A percentile compares a stretch with the other conserved stretches of the same genome.
Conservation (phyloP, 2,888 invertebrate genomes). For the Drosophila paramelanica region DNA sequence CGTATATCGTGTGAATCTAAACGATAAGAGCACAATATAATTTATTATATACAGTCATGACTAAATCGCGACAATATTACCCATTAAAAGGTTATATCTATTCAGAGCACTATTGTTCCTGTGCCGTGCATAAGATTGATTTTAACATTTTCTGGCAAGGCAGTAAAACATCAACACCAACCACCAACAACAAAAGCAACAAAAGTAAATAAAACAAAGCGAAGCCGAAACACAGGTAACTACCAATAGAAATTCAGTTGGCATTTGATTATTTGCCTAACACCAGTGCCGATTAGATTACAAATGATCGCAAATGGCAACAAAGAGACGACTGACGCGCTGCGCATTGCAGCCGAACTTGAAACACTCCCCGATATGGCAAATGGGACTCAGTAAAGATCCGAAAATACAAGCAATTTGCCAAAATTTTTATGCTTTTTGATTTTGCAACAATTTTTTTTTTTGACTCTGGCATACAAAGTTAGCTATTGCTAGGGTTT, state of each 20-base stretch:
- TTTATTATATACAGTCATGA: conserved; percentile 4
- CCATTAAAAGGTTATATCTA: conserved; percentile 16
- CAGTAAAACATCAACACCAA: background rate
- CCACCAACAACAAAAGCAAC: background rate
- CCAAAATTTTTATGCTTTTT: conserved; percentile 1
- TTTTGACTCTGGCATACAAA: background rate
- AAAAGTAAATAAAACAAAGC: background rate
- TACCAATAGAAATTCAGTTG: conserved; percentile 35
- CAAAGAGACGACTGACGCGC: conserved; percentile 8
- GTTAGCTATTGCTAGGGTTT: background rate
- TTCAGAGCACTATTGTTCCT: background rate
- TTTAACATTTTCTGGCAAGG: conserved; percentile 20
- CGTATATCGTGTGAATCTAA: too few relatives aligned
- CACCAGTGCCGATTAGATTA: conserved; percentile 39
- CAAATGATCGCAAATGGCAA: conserved; percentile 39
- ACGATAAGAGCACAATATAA: background rate
- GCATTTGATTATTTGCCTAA: conserved; percentile 32
- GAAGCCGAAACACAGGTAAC: conserved; percentile 4
- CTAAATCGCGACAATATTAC: background rate
- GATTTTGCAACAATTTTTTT: background rate
- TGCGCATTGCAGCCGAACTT: background rate
- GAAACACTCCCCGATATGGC: background rate
- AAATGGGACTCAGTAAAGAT: conserved; percentile 8
- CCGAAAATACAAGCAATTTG: conserved; percentile 1
- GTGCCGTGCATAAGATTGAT: conserved; percentile 1